phyloP scores from a whole-genome alignment of 2,113 vertebrate species.

The Xyrauchen texanus region DNA sequence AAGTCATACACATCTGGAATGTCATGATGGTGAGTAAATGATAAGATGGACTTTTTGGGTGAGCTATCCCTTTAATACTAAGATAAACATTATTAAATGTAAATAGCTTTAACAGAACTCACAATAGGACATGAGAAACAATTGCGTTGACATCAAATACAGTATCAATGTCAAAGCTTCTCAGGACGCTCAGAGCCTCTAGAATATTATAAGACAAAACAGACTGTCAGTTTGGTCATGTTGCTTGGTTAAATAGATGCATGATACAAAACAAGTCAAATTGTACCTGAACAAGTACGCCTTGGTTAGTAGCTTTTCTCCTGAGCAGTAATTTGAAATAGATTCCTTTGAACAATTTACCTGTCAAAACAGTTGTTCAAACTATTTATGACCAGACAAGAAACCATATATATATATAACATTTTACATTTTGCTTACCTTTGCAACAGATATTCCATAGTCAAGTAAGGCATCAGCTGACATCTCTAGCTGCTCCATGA shows the following conservation, averaged over 20 bases:
- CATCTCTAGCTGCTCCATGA: slow-evolving; percentile 84
- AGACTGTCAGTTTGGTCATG: too few species aligned
- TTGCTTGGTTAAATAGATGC: background rate
- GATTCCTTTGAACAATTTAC: slow-evolving; percentile 78
- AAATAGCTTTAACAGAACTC: slow-evolving; percentile 67
- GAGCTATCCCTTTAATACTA: too few species aligned
- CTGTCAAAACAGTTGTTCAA: too few species aligned
- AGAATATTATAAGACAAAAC: slow-evolving; percentile 13
- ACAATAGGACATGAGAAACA: slow-evolving; percentile 91
- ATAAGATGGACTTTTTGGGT: too few species aligned
- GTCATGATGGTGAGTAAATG: too few species aligned
- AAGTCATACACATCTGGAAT: too few species aligned
- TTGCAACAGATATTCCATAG: slow-evolving; percentile 86
- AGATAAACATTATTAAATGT: background rate
- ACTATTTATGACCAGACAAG: too few species aligned
- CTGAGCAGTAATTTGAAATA: slow-evolving; percentile 79
- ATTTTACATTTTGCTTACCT: slow-evolving; percentile 70
- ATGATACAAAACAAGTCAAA: background rate
- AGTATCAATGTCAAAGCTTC: slow-evolving; percentile 84
- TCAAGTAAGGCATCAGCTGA: slow-evolving; percentile 72
- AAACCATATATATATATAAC: too few species aligned
- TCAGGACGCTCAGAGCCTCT: slow-evolving; percentile 81
- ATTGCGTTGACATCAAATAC: slow-evolving; percentile 89
- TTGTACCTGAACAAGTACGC: slow-evolving; percentile 89
- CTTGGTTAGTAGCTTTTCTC: slow-evolving; percentile 72